phyloP scores from a whole-genome alignment of 2,113 vertebrate genomes.

The Ornithorhynchus anatinus region DNA sequence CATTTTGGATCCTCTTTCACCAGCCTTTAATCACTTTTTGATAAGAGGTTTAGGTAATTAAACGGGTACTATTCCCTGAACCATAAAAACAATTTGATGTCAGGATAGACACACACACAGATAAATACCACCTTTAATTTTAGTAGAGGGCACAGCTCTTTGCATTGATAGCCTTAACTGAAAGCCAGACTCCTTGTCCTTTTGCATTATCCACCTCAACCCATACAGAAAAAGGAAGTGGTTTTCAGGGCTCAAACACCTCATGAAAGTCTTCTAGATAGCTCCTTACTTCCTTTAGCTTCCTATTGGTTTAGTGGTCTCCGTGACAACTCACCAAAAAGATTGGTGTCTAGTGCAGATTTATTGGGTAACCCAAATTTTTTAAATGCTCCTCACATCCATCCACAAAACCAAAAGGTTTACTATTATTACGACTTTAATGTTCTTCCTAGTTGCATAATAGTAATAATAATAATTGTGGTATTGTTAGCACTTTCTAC shows the following conservation, averaged over 20 bases:
- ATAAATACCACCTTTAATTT: conserved; percentile 16
- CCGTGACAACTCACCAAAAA: neutral
- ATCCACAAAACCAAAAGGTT: too few relatives aligned
- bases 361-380: too few relatives aligned
- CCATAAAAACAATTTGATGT: conserved; percentile 22
- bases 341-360: neutral
- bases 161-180: conserved; percentile 38
- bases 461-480: too few relatives aligned
- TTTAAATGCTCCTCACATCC: too few relatives aligned
- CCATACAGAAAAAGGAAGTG: conserved; percentile 56
- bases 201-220: conserved; percentile 3
- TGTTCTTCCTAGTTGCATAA: too few relatives aligned
- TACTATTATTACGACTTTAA: too few relatives aligned
- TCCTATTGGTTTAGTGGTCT: conserved; percentile 25
- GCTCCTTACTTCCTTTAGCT: neutral
- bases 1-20: neutral
- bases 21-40: neutral
- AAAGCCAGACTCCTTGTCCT: neutral
- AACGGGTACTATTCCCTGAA: conserved; percentile 11
- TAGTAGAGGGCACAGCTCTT: conserved; percentile 39
- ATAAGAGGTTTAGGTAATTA: too few relatives aligned
- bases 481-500: too few relatives aligned
- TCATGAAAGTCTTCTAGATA: conserved; percentile 47
- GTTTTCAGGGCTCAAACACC: conserved; percentile 61
- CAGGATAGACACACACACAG: conserved; percentile 34